phyloP scores from a whole-genome alignment of 2,797 vertebrate species.

The Phylloscopus collybita region DNA sequence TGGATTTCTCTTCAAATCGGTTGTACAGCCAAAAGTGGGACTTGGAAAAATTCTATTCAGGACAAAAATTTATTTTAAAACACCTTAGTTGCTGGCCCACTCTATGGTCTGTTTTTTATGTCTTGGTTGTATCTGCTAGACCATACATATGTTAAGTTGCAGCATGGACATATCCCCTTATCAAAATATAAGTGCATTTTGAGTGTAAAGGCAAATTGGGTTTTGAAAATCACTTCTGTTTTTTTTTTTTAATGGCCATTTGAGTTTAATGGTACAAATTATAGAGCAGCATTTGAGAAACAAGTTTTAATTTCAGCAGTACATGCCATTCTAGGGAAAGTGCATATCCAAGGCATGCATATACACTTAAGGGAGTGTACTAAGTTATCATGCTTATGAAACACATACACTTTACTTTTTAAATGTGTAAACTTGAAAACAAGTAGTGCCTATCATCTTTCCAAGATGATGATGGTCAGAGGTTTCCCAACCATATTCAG shows the following conservation, averaged over 20 bases:
- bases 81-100: constrained; percentile 89
- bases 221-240: constrained; percentile 35
- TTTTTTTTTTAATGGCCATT: neutral
- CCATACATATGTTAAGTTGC: constrained; percentile 2
- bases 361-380: neutral
- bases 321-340: constrained; percentile 16
- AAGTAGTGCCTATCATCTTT: constrained; percentile 60
- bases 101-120: constrained; percentile 77
- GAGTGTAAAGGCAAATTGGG: constrained; percentile 45
- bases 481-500: constrained; percentile 61
- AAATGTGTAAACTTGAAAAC: constrained; percentile 56
- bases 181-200: constrained; percentile 59
- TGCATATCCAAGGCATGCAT: neutral
- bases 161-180: constrained; percentile 62
- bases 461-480: constrained; percentile 40
- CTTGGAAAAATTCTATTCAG: constrained; percentile 86
- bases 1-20: constrained; percentile 79
- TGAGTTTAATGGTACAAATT: neutral
- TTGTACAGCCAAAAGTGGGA: constrained; percentile 85
- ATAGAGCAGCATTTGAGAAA: constrained; percentile 17
- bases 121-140: constrained; percentile 75
- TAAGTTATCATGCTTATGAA: constrained; percentile 7
- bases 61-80: constrained; percentile 86
- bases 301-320: constrained; percentile 10
- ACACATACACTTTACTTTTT: constrained; percentile 19